These are phyloP conservation scores for Tachysurus fulvidraco DNA, from an alignment of 2,113 vertebrate species.

Conservation along the genomic window DNA sequence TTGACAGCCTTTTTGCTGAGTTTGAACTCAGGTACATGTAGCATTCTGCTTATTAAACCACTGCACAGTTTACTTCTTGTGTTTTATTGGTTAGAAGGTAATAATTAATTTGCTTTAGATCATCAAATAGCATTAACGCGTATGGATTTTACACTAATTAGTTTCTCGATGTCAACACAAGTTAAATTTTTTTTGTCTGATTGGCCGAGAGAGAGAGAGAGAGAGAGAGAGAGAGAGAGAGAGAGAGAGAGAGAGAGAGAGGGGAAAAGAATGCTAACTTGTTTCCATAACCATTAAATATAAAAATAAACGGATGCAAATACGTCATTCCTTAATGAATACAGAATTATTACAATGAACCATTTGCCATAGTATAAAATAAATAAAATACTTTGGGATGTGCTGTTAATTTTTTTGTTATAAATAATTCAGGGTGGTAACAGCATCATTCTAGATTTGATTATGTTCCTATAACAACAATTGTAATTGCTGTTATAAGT, in stretches of 20 bases:
- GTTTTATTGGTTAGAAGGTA: background rate
- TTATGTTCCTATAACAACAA: background rate
- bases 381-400: background rate
- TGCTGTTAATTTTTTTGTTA: no score
- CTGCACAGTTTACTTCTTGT: background rate
- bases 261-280: background rate
- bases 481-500: background rate
- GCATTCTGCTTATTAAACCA: background rate
- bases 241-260: no score
- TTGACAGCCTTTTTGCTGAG: conserved; percentile 94
- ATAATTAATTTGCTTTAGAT: background rate
- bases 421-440: background rate
- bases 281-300: background rate
- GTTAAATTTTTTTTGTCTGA: background rate
- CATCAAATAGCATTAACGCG: background rate
- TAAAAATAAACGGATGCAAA: background rate
- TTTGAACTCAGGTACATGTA: conserved; percentile 92
- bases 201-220: background rate
- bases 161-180: background rate
- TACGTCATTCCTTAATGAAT: background rate
- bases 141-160: no score
- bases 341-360: no score
- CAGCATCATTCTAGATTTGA: no score
- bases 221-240: no score
- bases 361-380: background rate